These are phyloP conservation scores for Plodia interpunctella DNA, from an alignment of 1,140 invertebrate species.

Conservation along the genomic window DNA sequence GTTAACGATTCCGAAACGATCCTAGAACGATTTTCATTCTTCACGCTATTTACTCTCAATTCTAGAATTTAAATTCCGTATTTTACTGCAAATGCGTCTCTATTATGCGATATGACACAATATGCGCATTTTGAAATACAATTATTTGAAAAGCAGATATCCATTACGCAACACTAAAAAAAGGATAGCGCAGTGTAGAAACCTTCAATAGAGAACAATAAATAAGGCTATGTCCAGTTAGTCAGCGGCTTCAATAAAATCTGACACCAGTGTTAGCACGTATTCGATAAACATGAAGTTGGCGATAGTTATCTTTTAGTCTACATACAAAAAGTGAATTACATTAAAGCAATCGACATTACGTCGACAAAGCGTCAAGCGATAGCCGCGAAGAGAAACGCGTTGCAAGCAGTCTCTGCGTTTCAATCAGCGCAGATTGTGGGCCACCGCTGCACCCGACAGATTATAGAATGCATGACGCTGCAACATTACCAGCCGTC, in stretches of 20 bases:
- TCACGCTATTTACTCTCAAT: background rate
- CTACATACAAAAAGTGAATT: background rate
- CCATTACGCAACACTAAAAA: no score
- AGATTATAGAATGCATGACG: slow-evolving; percentile 48
- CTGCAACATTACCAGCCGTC: slow-evolving; percentile 37
- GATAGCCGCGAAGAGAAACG: slow-evolving; percentile 23
- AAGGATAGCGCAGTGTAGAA: no score
- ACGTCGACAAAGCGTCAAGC: slow-evolving; percentile 12
- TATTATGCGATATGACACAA: no score
- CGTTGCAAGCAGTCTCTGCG: slow-evolving; percentile 42
- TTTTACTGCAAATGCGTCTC: background rate
- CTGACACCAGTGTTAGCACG: no score
- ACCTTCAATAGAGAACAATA: no score
- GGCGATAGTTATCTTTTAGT: no score
- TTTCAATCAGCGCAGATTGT: slow-evolving; percentile 65
- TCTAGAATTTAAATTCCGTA: background rate
- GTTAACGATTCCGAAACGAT: slow-evolving; percentile 22
- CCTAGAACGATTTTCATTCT: slow-evolving; percentile 13
- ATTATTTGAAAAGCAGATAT: no score
- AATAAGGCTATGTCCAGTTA: no score
- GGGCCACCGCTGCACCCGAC: slow-evolving; percentile 32
- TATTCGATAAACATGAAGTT: no score
- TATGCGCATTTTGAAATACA: no score
- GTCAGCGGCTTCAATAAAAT: no score
- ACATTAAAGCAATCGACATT: background rate